Percentiles rank a stretch among this genome's conserved stretches.
Conservation (phyloP, 92 coral and sea anemone species). For the Virgularia gustaviana region DNA sequence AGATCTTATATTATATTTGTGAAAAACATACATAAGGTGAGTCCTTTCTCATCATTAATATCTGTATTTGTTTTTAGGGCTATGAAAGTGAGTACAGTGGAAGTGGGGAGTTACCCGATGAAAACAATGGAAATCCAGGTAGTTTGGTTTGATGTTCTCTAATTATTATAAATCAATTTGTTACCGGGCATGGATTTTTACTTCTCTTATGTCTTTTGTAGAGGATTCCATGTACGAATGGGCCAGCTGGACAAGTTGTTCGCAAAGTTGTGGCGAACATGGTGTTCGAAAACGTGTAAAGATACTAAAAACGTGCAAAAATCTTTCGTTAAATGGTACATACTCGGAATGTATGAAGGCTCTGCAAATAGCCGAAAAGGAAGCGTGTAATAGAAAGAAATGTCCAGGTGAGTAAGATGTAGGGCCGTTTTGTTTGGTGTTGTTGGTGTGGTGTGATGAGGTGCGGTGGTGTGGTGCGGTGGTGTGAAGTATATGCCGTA, state of each 20-base stretch:
- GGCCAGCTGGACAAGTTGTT: conserved; percentile 17
- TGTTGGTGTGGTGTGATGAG: no score
- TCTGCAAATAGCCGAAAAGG: conserved; percentile 1
- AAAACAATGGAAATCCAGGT: no score
- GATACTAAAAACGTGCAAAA: conserved; percentile 1
- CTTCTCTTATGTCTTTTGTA: no score
- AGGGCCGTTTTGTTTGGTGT: no score
- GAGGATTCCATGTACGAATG: background rate
- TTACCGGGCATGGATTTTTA: background rate
- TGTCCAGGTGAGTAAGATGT: conserved; percentile 8
- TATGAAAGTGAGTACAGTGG: no score
- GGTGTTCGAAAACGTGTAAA: conserved; percentile 17
- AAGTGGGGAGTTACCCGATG: no score
- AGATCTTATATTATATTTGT: no score
- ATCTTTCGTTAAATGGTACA: background rate
- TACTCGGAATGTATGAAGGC: background rate
- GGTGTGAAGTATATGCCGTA: background rate
- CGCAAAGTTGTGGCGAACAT: conserved; percentile 9
- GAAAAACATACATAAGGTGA: no score
- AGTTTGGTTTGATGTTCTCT: no score
- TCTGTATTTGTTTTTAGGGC: no score
- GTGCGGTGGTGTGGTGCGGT: background rate
- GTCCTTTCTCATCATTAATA: no score
- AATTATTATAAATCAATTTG: no score
- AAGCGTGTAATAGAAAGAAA: conserved; percentile 3